phyloP scores from a whole-genome alignment of 2,888 invertebrate species.

The Pristionchus japonicus region DNA sequence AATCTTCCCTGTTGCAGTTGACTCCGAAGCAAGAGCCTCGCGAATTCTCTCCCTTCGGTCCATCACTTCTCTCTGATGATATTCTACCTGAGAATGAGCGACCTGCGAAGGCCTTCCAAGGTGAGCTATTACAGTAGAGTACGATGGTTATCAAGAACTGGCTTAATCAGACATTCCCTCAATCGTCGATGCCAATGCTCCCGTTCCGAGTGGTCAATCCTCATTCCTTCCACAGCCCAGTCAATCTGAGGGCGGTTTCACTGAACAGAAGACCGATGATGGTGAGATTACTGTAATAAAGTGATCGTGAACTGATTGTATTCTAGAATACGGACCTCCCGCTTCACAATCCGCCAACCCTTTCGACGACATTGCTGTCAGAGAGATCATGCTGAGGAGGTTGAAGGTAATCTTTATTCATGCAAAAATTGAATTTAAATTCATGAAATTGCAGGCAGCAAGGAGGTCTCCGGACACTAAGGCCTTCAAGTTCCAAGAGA shows the following conservation, averaged over 20 bases:
- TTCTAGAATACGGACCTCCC: background rate
- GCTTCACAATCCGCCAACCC: slow-evolving; percentile 2
- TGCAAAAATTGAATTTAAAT: background rate
- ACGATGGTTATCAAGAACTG: background rate
- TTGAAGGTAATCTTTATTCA: background rate
- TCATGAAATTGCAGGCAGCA: background rate
- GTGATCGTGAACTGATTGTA: background rate
- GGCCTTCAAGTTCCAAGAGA: background rate
- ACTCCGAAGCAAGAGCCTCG: slow-evolving; percentile 22
- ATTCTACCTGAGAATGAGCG: slow-evolving; percentile 10
- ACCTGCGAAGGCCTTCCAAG: slow-evolving; percentile 10
- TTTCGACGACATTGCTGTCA: slow-evolving; percentile 39
- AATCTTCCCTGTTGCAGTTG: background rate
- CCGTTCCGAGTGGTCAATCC: background rate
- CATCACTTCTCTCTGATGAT: slow-evolving; percentile 22
- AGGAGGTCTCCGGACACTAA: background rate
- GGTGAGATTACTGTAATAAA: background rate
- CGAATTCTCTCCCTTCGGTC: slow-evolving; percentile 43
- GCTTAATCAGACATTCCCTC: background rate
- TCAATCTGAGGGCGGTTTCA: background rate
- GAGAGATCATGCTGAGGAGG: slow-evolving; percentile 23
- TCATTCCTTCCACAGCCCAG: background rate
- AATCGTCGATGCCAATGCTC: slow-evolving; percentile 12
- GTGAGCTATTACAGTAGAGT: background rate
- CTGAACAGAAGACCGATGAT: background rate